Conservation (phyloP, 2,797 vertebrate genomes). For the Sebastes oblongus region DNA sequence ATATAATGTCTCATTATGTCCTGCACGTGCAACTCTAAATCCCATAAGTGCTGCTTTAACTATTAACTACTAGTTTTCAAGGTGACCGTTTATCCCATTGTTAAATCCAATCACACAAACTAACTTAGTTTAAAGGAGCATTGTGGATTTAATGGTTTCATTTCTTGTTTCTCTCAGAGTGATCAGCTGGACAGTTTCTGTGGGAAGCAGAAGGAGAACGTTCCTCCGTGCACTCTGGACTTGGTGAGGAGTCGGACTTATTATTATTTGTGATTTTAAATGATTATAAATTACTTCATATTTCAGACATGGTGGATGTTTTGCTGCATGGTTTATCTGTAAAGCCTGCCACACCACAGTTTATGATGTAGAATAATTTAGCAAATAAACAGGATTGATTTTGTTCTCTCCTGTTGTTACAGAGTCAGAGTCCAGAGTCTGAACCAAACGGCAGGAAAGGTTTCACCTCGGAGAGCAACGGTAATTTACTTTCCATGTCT, state of each 20-base stretch:
- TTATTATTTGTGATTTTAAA: background rate
- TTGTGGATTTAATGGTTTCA: background rate
- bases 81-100: background rate
- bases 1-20: background rate
- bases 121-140: background rate
- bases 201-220: slow-evolving; percentile 92
- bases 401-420: background rate
- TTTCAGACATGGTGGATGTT: background rate
- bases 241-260: slow-evolving; percentile 56
- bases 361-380: background rate
- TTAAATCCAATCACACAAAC: slow-evolving; percentile 3
- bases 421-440: slow-evolving; percentile 60
- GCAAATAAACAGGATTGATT: background rate
- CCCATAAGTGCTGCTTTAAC: background rate
- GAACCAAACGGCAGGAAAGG: slow-evolving; percentile 67
- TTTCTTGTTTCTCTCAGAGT: slow-evolving; percentile 68
- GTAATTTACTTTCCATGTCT: slow-evolving; percentile 53
- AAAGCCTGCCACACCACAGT: background rate
- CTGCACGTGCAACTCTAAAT: background rate
- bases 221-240: slow-evolving; percentile 84
- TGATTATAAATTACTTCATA: background rate
- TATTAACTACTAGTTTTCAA: background rate
- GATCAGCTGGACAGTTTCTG: slow-evolving; percentile 83
- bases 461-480: slow-evolving; percentile 69
- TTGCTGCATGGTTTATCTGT: background rate